Percentiles rank a stretch among this genome's conserved stretches.
Conservation (phyloP, 1,140 invertebrate genomes). For the Drosophila bocqueti region DNA sequence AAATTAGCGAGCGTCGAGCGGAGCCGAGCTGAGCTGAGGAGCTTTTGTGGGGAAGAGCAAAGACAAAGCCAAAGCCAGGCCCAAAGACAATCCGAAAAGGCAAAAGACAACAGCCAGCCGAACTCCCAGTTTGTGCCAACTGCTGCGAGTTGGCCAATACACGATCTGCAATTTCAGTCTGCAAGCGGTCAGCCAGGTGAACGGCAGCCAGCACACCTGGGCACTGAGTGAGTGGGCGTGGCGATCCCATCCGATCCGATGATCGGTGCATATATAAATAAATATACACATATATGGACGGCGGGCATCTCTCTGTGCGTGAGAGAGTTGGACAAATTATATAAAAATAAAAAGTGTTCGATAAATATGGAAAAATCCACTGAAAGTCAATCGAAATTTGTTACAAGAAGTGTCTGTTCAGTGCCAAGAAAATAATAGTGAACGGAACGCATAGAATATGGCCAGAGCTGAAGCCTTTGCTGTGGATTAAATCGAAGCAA, state of each 20-base stretch:
- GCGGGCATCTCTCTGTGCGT: constrained; percentile 23
- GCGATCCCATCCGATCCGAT: constrained; percentile 28
- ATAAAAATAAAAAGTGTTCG: constrained; percentile 61
- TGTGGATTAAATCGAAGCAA: constrained; percentile 27
- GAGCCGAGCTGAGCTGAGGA: constrained; percentile 26
- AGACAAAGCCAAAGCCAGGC: constrained; percentile 15
- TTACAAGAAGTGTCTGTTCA: background rate
- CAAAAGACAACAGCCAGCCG: constrained; percentile 44
- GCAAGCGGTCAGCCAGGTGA: constrained; percentile 83
- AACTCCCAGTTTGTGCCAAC: constrained; percentile 72
- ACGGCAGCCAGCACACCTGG: constrained; percentile 76
- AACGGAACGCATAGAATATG: background rate
- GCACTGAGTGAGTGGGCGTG: constrained; percentile 75
- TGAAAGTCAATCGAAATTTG: constrained; percentile 4
- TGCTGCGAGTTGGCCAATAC: constrained; percentile 74
- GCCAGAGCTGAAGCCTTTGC: background rate
- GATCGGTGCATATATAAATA: constrained; percentile 49
- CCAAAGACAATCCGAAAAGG: constrained; percentile 42
- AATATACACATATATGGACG: constrained; percentile 7
- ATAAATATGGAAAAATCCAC: constrained; percentile 12
- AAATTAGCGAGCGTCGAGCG: constrained; percentile 68
- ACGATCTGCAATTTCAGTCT: constrained; percentile 83
- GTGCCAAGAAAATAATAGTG: constrained; percentile 6
- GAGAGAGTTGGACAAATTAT: constrained; percentile 61
- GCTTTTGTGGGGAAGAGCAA: constrained; percentile 48